Evolutionary conservation across 2,888 invertebrate genomes (phyloP), one percentile per base, ranked within the genome.

Genomic region (Crematogaster levior): DNA sequence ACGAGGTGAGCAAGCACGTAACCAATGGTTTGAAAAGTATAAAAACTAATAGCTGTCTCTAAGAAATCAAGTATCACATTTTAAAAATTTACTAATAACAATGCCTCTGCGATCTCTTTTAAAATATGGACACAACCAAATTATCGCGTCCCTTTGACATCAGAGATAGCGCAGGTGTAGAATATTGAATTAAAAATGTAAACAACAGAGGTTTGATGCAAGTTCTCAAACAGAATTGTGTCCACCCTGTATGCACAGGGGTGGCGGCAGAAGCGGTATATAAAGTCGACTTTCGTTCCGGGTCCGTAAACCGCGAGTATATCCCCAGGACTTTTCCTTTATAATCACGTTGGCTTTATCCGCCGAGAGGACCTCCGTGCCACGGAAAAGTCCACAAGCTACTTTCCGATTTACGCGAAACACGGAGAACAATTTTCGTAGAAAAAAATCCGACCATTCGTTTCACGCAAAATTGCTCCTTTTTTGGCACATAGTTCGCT

Each of bases 261-360:
- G 27, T 61, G 68, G 75, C 48, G 40, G 70, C 63, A 68, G 30
- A 73, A 37, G 75, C 72, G 72, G 72, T 37, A 37, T 85, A 87
- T 87, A 89, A 88, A 89, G 86, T 86, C 80, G 84, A 77, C 86
- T 85, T 84, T 82, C 87, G 87, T 89, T 89, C 83, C 84, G 70
- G 83, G 53, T 86, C 66, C 89, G 87, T 88, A 85, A 87, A 85
- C 83, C 83, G 86, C 82, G 72, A 68, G 63, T 66, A 82, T 77
- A 70, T 74, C 72, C 65, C 72, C 63, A 53, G 56, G 86, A 88
- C 86, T 83, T 88, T 84, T 86, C 88, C 87, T 87, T 84, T 86
- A 87, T 89, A 89, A 89, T 88, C 88, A 86, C 82, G 75, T 88
- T 87, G 82, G 80, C 70, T 86, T 81, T 86, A 77, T 56, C 40